These are phyloP conservation scores for Solenopsis fugax DNA, from an alignment of 1,140 invertebrate species.

Conservation along the genomic window DNA sequence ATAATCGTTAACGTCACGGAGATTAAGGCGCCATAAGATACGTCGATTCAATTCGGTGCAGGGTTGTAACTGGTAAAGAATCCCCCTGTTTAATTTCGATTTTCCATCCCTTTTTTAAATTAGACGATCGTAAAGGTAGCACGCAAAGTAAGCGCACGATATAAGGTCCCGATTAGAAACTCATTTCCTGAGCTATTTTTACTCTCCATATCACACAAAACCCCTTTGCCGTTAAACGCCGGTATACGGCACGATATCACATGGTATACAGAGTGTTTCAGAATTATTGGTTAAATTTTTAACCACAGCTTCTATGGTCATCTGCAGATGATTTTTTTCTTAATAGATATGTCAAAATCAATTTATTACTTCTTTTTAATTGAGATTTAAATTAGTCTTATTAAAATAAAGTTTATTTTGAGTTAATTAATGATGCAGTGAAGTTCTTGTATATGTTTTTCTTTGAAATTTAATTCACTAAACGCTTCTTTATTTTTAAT, in stretches of 20 bases:
- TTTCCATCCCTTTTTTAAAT: conserved; percentile 58
- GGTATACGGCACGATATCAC: conserved; percentile 38
- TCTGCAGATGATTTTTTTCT: neutral
- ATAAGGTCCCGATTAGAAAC: conserved; percentile 68
- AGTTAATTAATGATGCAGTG: neutral
- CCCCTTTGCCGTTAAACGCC: conserved; percentile 27
- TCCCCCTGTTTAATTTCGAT: conserved; percentile 42
- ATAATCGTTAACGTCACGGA: conserved; percentile 72
- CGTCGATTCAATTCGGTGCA: conserved; percentile 16
- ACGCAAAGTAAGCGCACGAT: conserved; percentile 61
- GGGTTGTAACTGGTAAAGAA: conserved; percentile 15
- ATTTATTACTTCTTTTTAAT: neutral
- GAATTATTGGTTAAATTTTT: neutral
- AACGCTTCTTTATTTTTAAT: neutral
- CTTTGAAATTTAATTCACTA: neutral
- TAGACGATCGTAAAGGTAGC: conserved; percentile 38
- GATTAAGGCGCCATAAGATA: conserved; percentile 55
- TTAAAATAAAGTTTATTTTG: neutral
- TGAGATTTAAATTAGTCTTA: neutral
- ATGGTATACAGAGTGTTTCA: conserved; percentile 12
- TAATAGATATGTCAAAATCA: neutral
- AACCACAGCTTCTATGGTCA: neutral
- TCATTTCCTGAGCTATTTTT: conserved; percentile 68
- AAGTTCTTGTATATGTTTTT: neutral
- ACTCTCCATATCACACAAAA: conserved; percentile 42